A percentile compares a stretch with the other conserved stretches of the same genome.
Evolutionary conservation across 2,888 invertebrate species (phyloP).

Genomic region (Tiliacea citrago): DNA sequence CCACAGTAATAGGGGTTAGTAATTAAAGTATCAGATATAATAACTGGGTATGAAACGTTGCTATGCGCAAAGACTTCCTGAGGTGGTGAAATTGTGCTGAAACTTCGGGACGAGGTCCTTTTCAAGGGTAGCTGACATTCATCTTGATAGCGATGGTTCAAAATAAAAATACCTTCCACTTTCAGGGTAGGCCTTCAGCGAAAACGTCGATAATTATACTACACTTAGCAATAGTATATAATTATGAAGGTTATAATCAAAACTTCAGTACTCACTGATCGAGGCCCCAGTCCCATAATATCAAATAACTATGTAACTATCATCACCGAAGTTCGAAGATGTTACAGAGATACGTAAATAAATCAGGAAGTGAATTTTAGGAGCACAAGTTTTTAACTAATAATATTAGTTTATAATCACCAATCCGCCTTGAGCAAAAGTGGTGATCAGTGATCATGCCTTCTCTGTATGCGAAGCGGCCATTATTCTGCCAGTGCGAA

Average conservation of each 20-base stretch:
- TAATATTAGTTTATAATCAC: background rate
- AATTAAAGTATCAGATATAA: slow-evolving; percentile 13
- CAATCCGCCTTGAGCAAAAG: background rate
- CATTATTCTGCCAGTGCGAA: background rate
- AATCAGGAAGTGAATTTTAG: background rate
- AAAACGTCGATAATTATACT: slow-evolving; percentile 10
- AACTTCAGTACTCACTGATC: too few species aligned
- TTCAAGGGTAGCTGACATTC: slow-evolving; percentile 43
- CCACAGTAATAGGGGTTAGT: slow-evolving; percentile 8
- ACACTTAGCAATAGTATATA: background rate
- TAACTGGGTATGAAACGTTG: slow-evolving; percentile 10
- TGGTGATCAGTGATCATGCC: too few species aligned
- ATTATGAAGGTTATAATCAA: too few species aligned
- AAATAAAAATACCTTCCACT: slow-evolving; percentile 26
- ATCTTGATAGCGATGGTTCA: slow-evolving; percentile 5
- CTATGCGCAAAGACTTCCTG: slow-evolving; percentile 31
- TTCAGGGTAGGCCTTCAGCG: slow-evolving; percentile 9
- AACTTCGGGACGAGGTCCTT: slow-evolving; percentile 34
- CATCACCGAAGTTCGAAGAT: background rate
- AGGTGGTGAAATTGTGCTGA: slow-evolving; percentile 44
- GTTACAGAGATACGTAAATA: background rate
- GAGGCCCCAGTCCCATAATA: too few species aligned
- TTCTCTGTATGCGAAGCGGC: too few species aligned
- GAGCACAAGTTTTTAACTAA: background rate
- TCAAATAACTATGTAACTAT: background rate